Percentiles rank a stretch among this genome's conserved stretches.
Evolutionary conservation across 2,113 vertebrate species (phyloP).

Genomic region (Mystacornis crossleyi): DNA sequence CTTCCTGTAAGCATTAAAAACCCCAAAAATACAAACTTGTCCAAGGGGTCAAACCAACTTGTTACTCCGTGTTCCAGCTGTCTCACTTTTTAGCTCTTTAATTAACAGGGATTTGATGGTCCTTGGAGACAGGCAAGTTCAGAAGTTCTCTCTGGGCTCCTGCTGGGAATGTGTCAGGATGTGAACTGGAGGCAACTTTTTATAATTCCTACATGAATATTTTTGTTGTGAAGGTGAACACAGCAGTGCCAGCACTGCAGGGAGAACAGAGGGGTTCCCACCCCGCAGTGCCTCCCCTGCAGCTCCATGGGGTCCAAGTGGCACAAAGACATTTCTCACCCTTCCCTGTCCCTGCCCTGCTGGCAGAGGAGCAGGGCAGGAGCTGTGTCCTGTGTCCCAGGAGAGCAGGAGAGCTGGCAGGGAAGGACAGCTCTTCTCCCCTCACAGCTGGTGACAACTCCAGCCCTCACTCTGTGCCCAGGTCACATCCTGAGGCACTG

Average conservation of each 20-base stretch:
- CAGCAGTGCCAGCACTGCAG: neutral
- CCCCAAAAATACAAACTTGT: neutral
- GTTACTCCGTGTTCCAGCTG: neutral
- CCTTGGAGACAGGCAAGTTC: neutral
- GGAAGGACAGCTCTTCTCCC: neutral
- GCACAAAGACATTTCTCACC: rapidly evolving
- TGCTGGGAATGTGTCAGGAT: rapidly evolving
- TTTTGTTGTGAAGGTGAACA: neutral
- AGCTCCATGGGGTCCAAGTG: neutral
- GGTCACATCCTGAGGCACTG: neutral
- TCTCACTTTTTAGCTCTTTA: neutral
- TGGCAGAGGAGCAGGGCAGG: neutral
- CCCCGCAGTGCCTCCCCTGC: neutral
- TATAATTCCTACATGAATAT: rapidly evolving
- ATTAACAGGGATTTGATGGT: neutral
- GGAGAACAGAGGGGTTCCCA: neutral
- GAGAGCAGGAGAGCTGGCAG: neutral
- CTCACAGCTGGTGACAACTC: neutral
- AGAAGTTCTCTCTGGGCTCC: neutral
- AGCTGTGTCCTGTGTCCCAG: neutral
- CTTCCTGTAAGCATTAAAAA: neutral
- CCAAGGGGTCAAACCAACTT: neutral
- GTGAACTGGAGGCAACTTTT: neutral
- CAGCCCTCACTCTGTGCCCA: neutral
- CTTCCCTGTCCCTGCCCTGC: neutral